Evolutionary conservation across 2,797 vertebrate genomes (phyloP).

Genomic region (Discoglossus pictus): DNA sequence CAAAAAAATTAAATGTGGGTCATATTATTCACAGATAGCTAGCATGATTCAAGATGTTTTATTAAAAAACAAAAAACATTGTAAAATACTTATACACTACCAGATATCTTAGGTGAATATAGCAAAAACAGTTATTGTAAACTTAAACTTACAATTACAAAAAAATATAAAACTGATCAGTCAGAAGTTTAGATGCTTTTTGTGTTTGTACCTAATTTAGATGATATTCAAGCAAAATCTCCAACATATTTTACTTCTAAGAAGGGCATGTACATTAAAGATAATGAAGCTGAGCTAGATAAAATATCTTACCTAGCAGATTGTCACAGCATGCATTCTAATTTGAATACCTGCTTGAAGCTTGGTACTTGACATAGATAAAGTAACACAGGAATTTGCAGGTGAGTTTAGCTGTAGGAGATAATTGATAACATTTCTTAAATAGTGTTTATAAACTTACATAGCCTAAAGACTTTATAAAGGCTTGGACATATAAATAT

Average conservation of each 20-base stretch:
- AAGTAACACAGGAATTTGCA: slow-evolving; percentile 60
- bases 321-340: slow-evolving; percentile 69
- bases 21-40: too few species aligned
- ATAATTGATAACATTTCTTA: slow-evolving; percentile 48
- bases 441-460: slow-evolving; percentile 41
- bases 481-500: slow-evolving; percentile 17
- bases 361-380: slow-evolving; percentile 58
- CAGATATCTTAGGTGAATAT: too few species aligned
- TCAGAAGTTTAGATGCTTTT: slow-evolving; percentile 35
- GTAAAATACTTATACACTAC: too few species aligned
- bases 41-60: too few species aligned
- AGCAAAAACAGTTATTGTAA: too few species aligned
- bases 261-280: slow-evolving; percentile 61
- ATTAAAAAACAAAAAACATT: too few species aligned
- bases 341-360: slow-evolving; percentile 68
- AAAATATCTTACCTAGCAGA: slow-evolving; percentile 68
- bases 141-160: too few species aligned
- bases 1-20: too few species aligned
- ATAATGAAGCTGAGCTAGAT: slow-evolving; percentile 67
- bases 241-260: slow-evolving; percentile 57
- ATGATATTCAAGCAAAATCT: slow-evolving; percentile 61
- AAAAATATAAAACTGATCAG: too few species aligned
- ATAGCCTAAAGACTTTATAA: slow-evolving; percentile 30
- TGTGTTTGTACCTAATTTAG: slow-evolving; percentile 57
- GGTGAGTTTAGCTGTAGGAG: slow-evolving; percentile 52